These are phyloP conservation scores for Plebejus argus DNA, from an alignment of 2,888 invertebrate genomes.

Conservation along the genomic window DNA sequence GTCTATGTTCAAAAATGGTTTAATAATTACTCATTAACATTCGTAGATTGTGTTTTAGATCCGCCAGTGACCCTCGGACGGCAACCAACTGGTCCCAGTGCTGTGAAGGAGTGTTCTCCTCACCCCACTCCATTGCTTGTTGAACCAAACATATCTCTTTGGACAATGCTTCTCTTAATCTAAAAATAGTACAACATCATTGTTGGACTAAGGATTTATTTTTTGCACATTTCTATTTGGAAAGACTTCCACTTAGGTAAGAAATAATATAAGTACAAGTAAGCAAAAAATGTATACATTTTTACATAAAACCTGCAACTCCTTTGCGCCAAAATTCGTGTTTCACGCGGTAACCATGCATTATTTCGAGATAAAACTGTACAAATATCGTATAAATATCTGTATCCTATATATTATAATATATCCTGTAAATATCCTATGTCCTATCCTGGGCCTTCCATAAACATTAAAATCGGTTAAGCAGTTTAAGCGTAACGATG, in stretches of 20 bases:
- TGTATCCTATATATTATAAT: too few relatives aligned
- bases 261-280: too few relatives aligned
- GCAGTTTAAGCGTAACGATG: background rate
- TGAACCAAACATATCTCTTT: slow-evolving; percentile 71
- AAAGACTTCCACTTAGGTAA: too few relatives aligned
- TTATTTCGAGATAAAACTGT: background rate
- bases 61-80: slow-evolving; percentile 64
- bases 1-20: background rate
- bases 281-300: too few relatives aligned
- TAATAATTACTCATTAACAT: slow-evolving; percentile 60
- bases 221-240: too few relatives aligned
- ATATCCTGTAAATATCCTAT: too few relatives aligned
- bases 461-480: too few relatives aligned
- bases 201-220: too few relatives aligned
- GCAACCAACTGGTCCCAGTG: slow-evolving; percentile 76
- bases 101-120: slow-evolving; percentile 68
- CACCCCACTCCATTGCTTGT: slow-evolving; percentile 76
- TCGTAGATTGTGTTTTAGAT: slow-evolving; percentile 69
- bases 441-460: background rate
- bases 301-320: background rate
- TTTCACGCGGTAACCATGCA: background rate
- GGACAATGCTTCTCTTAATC: slow-evolving; percentile 65
- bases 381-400: too few relatives aligned
- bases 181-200: slow-evolving; percentile 40
- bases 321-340: background rate